Base-by-base conservation (phyloP, 2,888 invertebrate species). In the Auanema freiburgensis region DNA sequence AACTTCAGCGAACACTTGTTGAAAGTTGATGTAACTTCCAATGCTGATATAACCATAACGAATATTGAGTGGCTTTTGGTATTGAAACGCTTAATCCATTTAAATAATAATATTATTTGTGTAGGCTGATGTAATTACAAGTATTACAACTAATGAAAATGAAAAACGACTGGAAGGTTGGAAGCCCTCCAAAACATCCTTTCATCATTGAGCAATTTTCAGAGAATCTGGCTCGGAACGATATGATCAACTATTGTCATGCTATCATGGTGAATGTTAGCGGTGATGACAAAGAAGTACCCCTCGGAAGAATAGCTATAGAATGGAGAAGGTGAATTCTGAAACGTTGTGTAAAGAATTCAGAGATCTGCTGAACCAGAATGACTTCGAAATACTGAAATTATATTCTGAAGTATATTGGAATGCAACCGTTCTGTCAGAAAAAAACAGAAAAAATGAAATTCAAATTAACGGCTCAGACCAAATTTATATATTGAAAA, bases 61-160 rank as follows among this genome's bases (percentile, higher is more conserved):
- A 65, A 63, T 8, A 54, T 71, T 6, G 75, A 76, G 43, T 76
- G 72, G 58, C 51, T 76, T 16, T 50, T 75, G 71, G 75, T 68
- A 57, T 46, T 56, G n/a, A 14, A 8, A 21, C 23, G 16, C 6
- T 2, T 52, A 21, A n/a, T 52, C 12, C 24, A 10, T 21, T 46
- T 6, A 46, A 46, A 18, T 46, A 16, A 21, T 46, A 18, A 16
- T 46, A 10, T 46, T 21, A 18, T 46, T 21, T 46, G 16, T 18
- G 46, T 46, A 18, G 16, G 46, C 16, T 46, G 16, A 21, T 46
- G 18, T 46, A 18, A 46, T 46, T 21, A 46, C 16, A 16, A 18
- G 46, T 18, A 46, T 21, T 46, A 18, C 46, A 46, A 16, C 46
- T 46, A 18, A 46, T 21, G 16, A 18, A 46, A 46, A 46, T 46